Evolutionary conservation across 1,140 invertebrate genomes (phyloP), one percentile per base, ranked within the genome.

Genomic region (Pogonognathellus flavescens): DNA sequence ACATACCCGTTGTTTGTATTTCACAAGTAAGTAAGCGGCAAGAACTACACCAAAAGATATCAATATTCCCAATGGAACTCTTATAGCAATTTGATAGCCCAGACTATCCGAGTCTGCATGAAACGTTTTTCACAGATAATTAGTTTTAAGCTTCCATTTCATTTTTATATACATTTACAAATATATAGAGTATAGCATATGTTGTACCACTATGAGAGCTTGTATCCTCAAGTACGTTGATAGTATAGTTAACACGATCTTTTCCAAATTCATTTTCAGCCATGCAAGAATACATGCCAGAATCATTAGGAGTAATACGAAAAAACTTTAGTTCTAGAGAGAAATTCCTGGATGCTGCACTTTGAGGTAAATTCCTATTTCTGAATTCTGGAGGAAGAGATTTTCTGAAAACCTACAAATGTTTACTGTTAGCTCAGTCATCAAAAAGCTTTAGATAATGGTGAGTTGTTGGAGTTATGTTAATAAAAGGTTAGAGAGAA

Each of bases 71-170:
- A 76, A 20, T 49, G 16, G 1, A 50, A 31, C 16, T 76, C 59
- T n/a, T 18, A 76, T 50, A 10, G 70, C 70, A 49, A 76, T 76
- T 31, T 76, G 70, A 50, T 76, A 76, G 4, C 13, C 70, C 1
- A 76, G 13, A 66, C 13, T 66, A 11, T 11, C 25, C 18, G 59
- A 22, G 11, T 20, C 59, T 62, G 59, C 7, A n/a, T 3, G 6
- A 59, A 7, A 59, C 16, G 10, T n/a, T n/a, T 6, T 1, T 5
- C 11, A 20, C 59, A 60, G 5, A 62, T n/a, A n/a, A n/a, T n/a
- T n/a, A n/a, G n/a, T n/a, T n/a, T n/a, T n/a, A n/a, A n/a, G n/a
- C n/a, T n/a, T n/a, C n/a, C n/a, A n/a, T n/a, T n/a, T n/a, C n/a
- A n/a, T n/a, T n/a, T n/a, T n/a, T n/a, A n/a, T n/a, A n/a, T n/a